These are phyloP conservation scores for Caracal caracal DNA, from an alignment of 2,113 vertebrate species.

Conservation along the genomic window DNA sequence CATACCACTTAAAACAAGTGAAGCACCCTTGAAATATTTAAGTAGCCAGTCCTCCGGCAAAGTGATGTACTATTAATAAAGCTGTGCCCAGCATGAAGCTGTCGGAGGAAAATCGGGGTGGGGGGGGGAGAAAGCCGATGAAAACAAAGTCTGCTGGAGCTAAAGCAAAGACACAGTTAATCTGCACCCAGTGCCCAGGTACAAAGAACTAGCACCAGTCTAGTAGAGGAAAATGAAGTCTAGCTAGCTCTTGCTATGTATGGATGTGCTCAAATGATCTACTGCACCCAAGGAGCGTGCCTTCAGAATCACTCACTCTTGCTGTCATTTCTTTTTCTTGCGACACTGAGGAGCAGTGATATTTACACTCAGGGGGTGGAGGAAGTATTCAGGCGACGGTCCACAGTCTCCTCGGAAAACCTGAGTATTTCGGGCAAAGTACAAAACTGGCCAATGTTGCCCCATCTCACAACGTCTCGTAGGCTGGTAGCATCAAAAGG, in stretches of 20 bases:
- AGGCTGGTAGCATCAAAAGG: conserved; percentile 39
- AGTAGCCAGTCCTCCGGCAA: conserved; percentile 55
- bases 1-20: conserved; percentile 61
- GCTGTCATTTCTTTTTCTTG: conserved; percentile 34
- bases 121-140: neutral
- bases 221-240: conserved; percentile 38
- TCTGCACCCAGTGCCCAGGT: conserved; percentile 31
- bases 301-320: neutral
- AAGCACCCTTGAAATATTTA: conserved; percentile 72
- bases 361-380: conserved; percentile 31
- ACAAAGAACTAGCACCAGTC: conserved; percentile 38
- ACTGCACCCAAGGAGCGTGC: neutral
- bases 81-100: conserved; percentile 56
- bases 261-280: conserved; percentile 25
- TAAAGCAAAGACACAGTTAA: conserved; percentile 54
- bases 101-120: conserved; percentile 44
- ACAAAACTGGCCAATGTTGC: neutral
- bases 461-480: conserved; percentile 17
- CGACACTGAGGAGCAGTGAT: neutral
- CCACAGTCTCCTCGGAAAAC: conserved; percentile 15
- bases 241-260: neutral
- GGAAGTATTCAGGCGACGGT: neutral
- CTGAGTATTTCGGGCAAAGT: conserved; percentile 44
- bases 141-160: conserved; percentile 55
- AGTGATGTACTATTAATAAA: conserved; percentile 63